These are phyloP conservation scores for Argynnis bischoffii DNA, from an alignment of 2,888 invertebrate genomes.

Conservation along the genomic window DNA sequence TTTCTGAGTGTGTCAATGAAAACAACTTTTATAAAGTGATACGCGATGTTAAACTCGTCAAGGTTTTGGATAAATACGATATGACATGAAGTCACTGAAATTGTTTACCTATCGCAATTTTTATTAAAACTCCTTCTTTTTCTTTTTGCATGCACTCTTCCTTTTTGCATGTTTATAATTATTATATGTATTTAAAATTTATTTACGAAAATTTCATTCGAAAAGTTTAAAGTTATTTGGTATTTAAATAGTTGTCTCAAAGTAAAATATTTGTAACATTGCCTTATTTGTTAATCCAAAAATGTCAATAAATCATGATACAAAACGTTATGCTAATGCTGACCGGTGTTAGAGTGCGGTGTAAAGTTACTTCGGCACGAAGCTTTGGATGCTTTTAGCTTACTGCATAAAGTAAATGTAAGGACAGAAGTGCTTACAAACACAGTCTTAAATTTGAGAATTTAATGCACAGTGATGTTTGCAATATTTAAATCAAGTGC, in stretches of 20 bases:
- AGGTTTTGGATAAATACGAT: conserved; percentile 9
- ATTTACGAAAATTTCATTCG: too few species aligned
- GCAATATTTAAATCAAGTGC: neutral
- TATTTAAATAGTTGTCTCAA: neutral
- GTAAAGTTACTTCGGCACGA: conserved; percentile 27
- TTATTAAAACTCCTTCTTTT: neutral
- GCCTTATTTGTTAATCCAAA: conserved; percentile 7
- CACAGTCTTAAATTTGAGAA: neutral
- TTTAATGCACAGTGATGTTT: neutral
- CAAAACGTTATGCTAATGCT: conserved; percentile 27
- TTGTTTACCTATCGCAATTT: neutral
- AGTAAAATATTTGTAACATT: conserved; percentile 10
- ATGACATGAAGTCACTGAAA: neutral
- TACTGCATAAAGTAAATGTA: conserved; percentile 25
- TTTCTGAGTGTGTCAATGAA: conserved; percentile 25
- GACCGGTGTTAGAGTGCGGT: conserved; percentile 26
- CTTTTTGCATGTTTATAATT: too few species aligned
- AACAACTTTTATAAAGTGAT: conserved; percentile 20
- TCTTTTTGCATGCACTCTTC: too few species aligned
- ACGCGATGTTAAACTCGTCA: conserved; percentile 14
- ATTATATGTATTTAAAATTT: too few species aligned
- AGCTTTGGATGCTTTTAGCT: conserved; percentile 35
- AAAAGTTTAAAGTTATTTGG: too few species aligned
- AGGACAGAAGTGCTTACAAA: conserved; percentile 22
- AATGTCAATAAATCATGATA: conserved; percentile 28